phyloP scores from a whole-genome alignment of 1,140 invertebrate species.

The Drosophila nasuta region DNA sequence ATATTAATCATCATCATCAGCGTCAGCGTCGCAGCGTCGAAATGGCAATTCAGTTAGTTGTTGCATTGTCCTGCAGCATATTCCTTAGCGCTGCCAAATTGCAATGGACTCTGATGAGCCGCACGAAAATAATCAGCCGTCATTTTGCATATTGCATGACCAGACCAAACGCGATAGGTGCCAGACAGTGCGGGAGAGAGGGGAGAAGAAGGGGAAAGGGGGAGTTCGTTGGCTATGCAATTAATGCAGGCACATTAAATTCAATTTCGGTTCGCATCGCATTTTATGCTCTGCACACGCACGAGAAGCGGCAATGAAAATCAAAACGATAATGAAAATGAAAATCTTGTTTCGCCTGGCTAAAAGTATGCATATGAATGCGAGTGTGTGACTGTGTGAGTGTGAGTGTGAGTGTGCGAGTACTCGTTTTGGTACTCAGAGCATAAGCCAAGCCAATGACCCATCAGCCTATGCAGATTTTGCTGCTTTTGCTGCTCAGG shows the following conservation, averaged over 20 bases:
- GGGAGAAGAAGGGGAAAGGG: too few relatives aligned
- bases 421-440: background rate
- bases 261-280: slow-evolving; percentile 41
- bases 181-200: slow-evolving; percentile 1
- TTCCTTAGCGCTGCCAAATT: slow-evolving; percentile 18
- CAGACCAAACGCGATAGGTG: slow-evolving; percentile 17
- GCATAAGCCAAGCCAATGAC: too few relatives aligned
- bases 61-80: background rate
- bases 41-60: slow-evolving; percentile 20
- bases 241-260: slow-evolving; percentile 68
- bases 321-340: slow-evolving; percentile 29
- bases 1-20: slow-evolving; percentile 47
- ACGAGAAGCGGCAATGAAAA: slow-evolving; percentile 17
- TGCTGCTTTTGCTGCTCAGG: background rate
- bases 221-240: slow-evolving; percentile 33
- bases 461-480: background rate
- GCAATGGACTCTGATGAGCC: slow-evolving; percentile 48
- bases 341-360: slow-evolving; percentile 9
- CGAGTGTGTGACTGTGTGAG: too few relatives aligned
- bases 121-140: slow-evolving; percentile 54
- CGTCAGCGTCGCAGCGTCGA: background rate
- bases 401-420: background rate
- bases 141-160: slow-evolving; percentile 46
- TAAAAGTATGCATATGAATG: background rate
- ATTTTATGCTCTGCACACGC: slow-evolving; percentile 34